Percentiles rank a stretch among this genome's conserved stretches.
Conservation (phyloP, 2,888 invertebrate species). For the Trichopria drosophilae region DNA sequence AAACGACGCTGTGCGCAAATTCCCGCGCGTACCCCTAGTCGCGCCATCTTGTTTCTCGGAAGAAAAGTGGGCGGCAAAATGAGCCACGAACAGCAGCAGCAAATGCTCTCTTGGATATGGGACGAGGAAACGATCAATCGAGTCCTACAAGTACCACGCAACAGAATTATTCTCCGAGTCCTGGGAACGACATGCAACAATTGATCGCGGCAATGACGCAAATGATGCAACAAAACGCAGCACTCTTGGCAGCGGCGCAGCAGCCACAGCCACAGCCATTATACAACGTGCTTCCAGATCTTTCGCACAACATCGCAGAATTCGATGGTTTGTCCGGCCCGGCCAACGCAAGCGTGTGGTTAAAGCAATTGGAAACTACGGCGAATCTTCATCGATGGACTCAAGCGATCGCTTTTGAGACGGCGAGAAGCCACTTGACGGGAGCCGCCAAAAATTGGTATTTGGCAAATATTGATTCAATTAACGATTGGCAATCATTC, state of each 20-base stretch:
- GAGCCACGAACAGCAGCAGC: too few relatives aligned
- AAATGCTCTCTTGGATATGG: too few relatives aligned
- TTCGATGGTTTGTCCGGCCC: not conserved
- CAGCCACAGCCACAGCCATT: not conserved
- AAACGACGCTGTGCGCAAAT: too few relatives aligned
- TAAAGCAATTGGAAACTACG: slow-evolving; percentile 17
- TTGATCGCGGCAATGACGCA: slow-evolving; percentile 1
- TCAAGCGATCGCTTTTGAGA: slow-evolving; percentile 28
- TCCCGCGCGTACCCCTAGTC: too few relatives aligned
- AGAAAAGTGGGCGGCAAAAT: too few relatives aligned
- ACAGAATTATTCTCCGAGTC: too few relatives aligned
- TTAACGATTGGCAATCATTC: slow-evolving; percentile 25
- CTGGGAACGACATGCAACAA: slow-evolving; percentile 1
- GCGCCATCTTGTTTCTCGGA: too few relatives aligned
- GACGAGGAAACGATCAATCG: too few relatives aligned
- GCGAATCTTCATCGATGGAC: slow-evolving; percentile 27
- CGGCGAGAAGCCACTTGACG: slow-evolving; percentile 25
- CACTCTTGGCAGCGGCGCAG: not conserved
- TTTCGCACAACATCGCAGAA: not conserved
- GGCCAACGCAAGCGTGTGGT: slow-evolving; percentile 3
- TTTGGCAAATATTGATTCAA: slow-evolving; percentile 11
- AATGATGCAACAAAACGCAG: not conserved
- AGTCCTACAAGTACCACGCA: too few relatives aligned
- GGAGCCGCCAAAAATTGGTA: slow-evolving; percentile 24
- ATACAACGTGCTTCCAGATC: not conserved